Base-by-base conservation (phyloP, 2,113 vertebrate species). In the Eretmochelys imbricata region DNA sequence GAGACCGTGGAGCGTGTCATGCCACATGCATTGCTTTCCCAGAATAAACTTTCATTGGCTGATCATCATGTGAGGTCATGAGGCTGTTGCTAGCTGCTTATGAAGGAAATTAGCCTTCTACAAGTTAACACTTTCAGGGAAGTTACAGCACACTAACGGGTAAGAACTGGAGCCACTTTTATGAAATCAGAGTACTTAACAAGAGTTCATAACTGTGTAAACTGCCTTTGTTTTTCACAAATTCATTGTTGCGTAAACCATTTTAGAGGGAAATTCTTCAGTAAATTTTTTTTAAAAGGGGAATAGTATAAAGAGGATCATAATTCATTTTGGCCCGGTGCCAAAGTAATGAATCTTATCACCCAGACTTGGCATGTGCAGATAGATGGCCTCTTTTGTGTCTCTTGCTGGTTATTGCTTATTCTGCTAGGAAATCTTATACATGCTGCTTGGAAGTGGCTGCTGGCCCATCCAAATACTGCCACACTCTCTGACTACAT, bases 401-500 rank as follows among this genome's bases (percentile, higher is more conserved):
- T 93, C 85, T 92, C 94, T 91, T 94, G 94, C 97, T 97, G 97
- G 83, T 92, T 90, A 93, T 75, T 91, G 91, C 95, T 96, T 69
- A 29, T 35, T 88, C 75, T 98, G 96, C 97, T 97, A 98, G 97
- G 94, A 98, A 98, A 91, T 97, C 96, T 97, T 96, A 92, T 97
- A 96, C 95, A 92, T 24, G 84, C 95, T 96, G 89, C 87, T 96
- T 97, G 93, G 94, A 97, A 93, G 94, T 83, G 94, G 53, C 90
- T 35, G 72, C 81, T 57, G 92, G 86, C 93, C 93, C 51, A 54
- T 87, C 86, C 87, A 50, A 92, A 85, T 59, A 16, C 96, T 94
- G 96, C 96, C 96, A 97, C 89, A 93, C 80, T 93, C 94, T 89
- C 89, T 59, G 38, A 6, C 75, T 88, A 59, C 3, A 5, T 31